These are phyloP conservation scores for Vanessa tameamea DNA, from an alignment of 1,140 invertebrate genomes.

Conservation along the genomic window DNA sequence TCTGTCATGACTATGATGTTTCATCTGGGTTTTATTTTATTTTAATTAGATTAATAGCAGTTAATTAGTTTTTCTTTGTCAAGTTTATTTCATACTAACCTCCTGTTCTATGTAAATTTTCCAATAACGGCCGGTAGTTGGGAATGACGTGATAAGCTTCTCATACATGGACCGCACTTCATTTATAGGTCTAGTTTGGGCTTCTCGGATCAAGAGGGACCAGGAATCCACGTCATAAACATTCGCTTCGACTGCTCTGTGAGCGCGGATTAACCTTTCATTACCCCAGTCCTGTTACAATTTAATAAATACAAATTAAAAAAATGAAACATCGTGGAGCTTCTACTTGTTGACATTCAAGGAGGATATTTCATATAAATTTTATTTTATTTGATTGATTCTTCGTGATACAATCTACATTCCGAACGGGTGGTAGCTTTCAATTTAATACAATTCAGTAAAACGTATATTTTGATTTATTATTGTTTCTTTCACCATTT, in stretches of 20 bases:
- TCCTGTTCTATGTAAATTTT: slow-evolving; percentile 99
- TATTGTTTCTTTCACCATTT: too few relatives aligned
- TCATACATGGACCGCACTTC: slow-evolving; percentile 96
- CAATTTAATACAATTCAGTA: too few relatives aligned
- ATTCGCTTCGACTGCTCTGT: slow-evolving; percentile 90
- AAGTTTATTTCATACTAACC: slow-evolving; percentile 70
- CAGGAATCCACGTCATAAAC: slow-evolving; percentile 97
- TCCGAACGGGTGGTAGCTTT: too few relatives aligned
- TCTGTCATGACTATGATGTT: too few relatives aligned
- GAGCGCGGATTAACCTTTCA: slow-evolving; percentile 89
- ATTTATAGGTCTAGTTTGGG: slow-evolving; percentile 93
- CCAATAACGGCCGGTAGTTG: slow-evolving; percentile 98
- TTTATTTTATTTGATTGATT: too few relatives aligned
- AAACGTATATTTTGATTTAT: too few relatives aligned
- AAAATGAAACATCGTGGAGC: too few relatives aligned
- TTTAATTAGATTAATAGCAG: background rate
- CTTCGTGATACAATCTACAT: too few relatives aligned
- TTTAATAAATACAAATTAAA: too few relatives aligned
- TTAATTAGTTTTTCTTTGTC: background rate
- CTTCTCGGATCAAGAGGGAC: slow-evolving; percentile 96
- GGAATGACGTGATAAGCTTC: slow-evolving; percentile 95
- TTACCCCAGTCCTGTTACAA: slow-evolving; percentile 89
- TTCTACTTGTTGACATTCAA: too few relatives aligned
- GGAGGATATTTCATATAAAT: too few relatives aligned
- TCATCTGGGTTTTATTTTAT: too few relatives aligned